A percentile compares a stretch with the other conserved stretches of the same genome.
Conservation (phyloP, 64 coral and sea anemone species). For the Stylophora pistillata region DNA sequence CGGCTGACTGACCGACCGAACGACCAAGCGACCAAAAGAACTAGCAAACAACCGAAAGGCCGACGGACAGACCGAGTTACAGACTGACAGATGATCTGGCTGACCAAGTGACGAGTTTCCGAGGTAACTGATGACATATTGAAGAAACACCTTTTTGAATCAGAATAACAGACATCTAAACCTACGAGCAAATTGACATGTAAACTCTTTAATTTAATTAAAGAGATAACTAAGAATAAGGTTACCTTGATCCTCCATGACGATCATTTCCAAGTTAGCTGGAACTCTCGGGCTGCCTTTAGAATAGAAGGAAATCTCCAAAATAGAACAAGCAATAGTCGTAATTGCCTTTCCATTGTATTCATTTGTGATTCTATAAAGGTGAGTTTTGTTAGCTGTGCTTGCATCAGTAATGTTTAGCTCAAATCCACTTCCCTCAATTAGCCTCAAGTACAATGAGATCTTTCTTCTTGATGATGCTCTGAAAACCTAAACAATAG, state of each 20-base stretch:
- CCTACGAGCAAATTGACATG: not conserved
- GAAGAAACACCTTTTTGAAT: too few relatives aligned
- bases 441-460: not conserved
- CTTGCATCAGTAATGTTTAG: constrained; percentile 18
- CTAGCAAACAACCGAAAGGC: too few relatives aligned
- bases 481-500: constrained; percentile 9
- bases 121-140: too few relatives aligned
- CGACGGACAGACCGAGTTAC: too few relatives aligned
- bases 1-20: too few relatives aligned
- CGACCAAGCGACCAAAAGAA: too few relatives aligned
- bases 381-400: not conserved
- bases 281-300: constrained; percentile 3
- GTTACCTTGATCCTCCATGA: constrained; percentile 9
- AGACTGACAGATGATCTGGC: too few relatives aligned
- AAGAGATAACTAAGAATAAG: not conserved
- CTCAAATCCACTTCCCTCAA: too few relatives aligned
- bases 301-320: constrained; percentile 5
- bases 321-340: not conserved
- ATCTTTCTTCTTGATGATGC: not conserved
- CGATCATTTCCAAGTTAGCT: constrained; percentile 2
- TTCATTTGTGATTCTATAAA: not conserved
- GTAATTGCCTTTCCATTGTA: constrained; percentile 24
- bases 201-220: not conserved
- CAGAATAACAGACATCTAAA: not conserved
- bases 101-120: too few relatives aligned